phyloP scores from a whole-genome alignment of 2,888 invertebrate species.

The Sinopyrophorus schimmeli region DNA sequence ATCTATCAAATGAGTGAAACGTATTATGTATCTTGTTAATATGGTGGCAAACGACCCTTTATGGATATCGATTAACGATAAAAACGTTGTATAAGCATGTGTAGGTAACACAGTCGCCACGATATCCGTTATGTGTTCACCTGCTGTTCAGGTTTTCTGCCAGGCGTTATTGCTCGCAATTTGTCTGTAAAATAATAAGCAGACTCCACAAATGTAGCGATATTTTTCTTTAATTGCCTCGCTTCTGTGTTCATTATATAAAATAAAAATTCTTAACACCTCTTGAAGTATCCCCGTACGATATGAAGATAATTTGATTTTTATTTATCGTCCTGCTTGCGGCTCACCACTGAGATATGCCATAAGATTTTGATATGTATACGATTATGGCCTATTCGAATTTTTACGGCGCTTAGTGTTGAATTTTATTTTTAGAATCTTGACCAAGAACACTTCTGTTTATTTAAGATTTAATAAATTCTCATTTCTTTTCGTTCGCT shows the following conservation, averaged over 20 bases:
- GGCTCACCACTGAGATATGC: slow-evolving; percentile 35
- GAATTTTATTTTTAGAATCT: slow-evolving; percentile 21
- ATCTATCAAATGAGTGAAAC: no score
- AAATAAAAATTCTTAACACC: slow-evolving; percentile 40
- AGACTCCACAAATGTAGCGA: slow-evolving; percentile 20
- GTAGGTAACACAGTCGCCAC: slow-evolving; percentile 40
- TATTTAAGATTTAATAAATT: slow-evolving; percentile 12
- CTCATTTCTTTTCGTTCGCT: no score
- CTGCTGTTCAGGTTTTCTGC: slow-evolving; percentile 37
- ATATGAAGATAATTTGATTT: slow-evolving; percentile 37
- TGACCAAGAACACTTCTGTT: slow-evolving; percentile 12
- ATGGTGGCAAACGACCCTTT: slow-evolving; percentile 29
- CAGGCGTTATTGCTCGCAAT: slow-evolving; percentile 35
- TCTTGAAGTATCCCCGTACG: slow-evolving; percentile 33
- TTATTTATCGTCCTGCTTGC: slow-evolving; percentile 35
- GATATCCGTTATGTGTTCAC: slow-evolving; percentile 40
- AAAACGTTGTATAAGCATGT: slow-evolving; percentile 41
- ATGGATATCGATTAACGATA: slow-evolving; percentile 42
- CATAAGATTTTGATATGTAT: slow-evolving; percentile 33
- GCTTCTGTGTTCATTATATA: slow-evolving; percentile 32
- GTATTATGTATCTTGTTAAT: slow-evolving; percentile 19
- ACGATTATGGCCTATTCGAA: slow-evolving; percentile 36
- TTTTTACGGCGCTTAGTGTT: slow-evolving; percentile 31
- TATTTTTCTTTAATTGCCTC: slow-evolving; percentile 35
- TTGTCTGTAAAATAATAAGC: slow-evolving; percentile 35